These are phyloP conservation scores for Apamea epomidion DNA, from an alignment of 2,888 invertebrate species.

Conservation along the genomic window DNA sequence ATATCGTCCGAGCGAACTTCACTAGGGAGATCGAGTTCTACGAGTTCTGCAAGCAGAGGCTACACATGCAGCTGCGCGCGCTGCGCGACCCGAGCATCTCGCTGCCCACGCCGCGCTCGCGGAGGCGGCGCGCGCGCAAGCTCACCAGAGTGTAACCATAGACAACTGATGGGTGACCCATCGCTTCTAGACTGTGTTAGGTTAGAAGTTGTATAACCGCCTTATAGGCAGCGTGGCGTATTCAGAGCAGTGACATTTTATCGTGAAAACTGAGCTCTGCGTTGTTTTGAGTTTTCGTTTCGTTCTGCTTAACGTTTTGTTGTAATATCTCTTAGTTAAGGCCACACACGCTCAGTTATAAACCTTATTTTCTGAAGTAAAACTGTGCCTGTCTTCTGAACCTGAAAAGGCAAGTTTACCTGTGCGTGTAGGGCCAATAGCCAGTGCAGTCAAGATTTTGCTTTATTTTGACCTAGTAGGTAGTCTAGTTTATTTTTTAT, in stretches of 20 bases:
- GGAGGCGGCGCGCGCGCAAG: constrained; percentile 70
- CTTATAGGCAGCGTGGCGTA: constrained; percentile 23
- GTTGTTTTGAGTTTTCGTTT: constrained; percentile 18
- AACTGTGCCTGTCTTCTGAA: background rate
- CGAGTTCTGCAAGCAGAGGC: constrained; percentile 96
- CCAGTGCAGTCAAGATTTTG: constrained; percentile 35
- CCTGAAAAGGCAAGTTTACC: background rate
- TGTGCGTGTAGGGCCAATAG: background rate
- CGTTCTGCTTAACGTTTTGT: constrained; percentile 7
- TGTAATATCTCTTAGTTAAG: background rate
- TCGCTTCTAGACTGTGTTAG: constrained; percentile 64
- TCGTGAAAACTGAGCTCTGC: constrained; percentile 15
- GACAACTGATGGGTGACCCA: constrained; percentile 55
- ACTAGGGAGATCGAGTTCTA: constrained; percentile 97
- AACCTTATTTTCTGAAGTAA: constrained; percentile 10
- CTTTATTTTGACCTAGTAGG: constrained; percentile 28
- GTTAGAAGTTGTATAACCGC: constrained; percentile 49
- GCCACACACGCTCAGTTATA: background rate
- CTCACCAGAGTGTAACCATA: constrained; percentile 63
- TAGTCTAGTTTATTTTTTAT: constrained; percentile 28
- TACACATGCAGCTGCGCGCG: constrained; percentile 95
- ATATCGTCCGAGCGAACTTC: constrained; percentile 96
- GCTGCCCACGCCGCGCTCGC: constrained; percentile 70
- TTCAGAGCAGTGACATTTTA: constrained; percentile 32
- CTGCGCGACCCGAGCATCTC: constrained; percentile 89